Base-by-base conservation (phyloP, 2,888 invertebrate genomes). In the Tiphia femorata region DNA sequence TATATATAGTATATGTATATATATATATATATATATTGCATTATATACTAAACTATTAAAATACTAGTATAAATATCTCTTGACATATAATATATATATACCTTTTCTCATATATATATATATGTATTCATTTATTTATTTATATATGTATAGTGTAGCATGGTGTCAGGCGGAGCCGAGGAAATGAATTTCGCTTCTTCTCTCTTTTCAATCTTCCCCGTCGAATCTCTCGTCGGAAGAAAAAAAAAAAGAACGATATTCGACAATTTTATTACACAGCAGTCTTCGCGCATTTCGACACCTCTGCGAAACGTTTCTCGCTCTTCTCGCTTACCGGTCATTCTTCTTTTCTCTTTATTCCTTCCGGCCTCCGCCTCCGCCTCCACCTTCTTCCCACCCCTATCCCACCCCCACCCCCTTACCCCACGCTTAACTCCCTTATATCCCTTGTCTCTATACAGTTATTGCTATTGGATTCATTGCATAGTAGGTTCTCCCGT, bases 61-160 rank as follows among this genome's bases (percentile, higher is more conserved):
- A 82, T 81, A 81, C 81, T 80, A 81, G 80, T 79, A 81, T 81
- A 81, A 81, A 81, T 80, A 81, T 81, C 77, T 81, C 79, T 81
- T 66, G 78, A 73, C 77, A 75, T 77, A 76, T 72, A 73, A 79
- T 73, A 70, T 70, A 70, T 67, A 59, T 69, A 67, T 69, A 56
- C 50, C 59, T 62, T 66, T 66, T 53, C 61, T 49, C 58, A 64
- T 47, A 41, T 62, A 63, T 69, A 53, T 68, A 62, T 73, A 58
- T 59, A 54, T 73, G 63, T 52, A 62, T 64, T 60, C 35, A 66
- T 67, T 58, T 54, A 37, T 59, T 55, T 72, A 67, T 70, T 62
- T 73, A 72, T 75, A 75, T 74, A 76, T 74, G 62, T 78, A 76
- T 73, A 75, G 72, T 75, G 70, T 70, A 73, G 75, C 70, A 65